These are phyloP conservation scores for Hypena proboscidalis DNA, from an alignment of 2,888 invertebrate species.

Conservation along the genomic window DNA sequence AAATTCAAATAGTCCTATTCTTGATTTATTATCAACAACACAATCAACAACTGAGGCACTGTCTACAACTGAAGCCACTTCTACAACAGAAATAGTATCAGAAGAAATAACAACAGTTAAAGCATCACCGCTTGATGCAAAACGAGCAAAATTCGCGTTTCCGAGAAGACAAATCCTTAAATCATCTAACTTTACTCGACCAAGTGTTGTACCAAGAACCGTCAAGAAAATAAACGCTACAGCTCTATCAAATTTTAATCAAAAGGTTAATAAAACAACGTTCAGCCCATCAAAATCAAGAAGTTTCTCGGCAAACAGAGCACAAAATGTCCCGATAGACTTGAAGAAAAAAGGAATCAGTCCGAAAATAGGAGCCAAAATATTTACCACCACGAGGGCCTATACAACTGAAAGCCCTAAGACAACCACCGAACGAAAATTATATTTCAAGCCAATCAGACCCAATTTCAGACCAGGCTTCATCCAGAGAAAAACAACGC, in stretches of 20 bases:
- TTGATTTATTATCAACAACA: slow-evolving; percentile 47
- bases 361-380: slow-evolving; percentile 55
- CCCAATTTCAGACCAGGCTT: slow-evolving; percentile 74
- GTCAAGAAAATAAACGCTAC: slow-evolving; percentile 64
- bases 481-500: slow-evolving; percentile 67
- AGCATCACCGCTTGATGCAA: slow-evolving; percentile 62
- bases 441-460: slow-evolving; percentile 70
- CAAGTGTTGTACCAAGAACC: slow-evolving; percentile 45
- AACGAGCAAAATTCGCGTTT: slow-evolving; percentile 73
- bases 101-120: slow-evolving; percentile 68
- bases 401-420: slow-evolving; percentile 72
- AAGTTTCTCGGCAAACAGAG: slow-evolving; percentile 67
- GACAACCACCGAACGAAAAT: slow-evolving; percentile 71
- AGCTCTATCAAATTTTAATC: slow-evolving; percentile 49
- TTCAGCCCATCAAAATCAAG: slow-evolving; percentile 67
- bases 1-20: slow-evolving; percentile 42
- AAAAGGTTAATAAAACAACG: slow-evolving; percentile 69
- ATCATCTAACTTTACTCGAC: slow-evolving; percentile 64
- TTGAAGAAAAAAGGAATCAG: slow-evolving; percentile 61
- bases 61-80: slow-evolving; percentile 23
- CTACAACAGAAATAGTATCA: slow-evolving; percentile 52
- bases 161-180: slow-evolving; percentile 71
- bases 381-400: slow-evolving; percentile 60
- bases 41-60: slow-evolving; percentile 31
- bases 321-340: slow-evolving; percentile 78